phyloP scores from a whole-genome alignment of 2,113 vertebrate genomes.

The Chionodraco myersi region DNA sequence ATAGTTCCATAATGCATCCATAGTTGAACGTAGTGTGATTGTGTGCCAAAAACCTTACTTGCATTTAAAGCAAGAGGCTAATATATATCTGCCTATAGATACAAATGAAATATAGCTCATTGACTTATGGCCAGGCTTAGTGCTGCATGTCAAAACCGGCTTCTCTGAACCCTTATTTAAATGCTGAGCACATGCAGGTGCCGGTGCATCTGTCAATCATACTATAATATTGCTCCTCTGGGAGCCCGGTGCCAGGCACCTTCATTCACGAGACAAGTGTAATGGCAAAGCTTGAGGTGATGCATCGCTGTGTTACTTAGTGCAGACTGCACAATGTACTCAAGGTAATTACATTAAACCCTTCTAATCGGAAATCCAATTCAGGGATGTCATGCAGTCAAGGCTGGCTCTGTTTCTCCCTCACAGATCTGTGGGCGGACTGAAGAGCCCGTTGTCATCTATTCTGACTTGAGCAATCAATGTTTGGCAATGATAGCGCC shows the following conservation, averaged over 20 bases:
- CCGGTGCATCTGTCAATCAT: constrained; percentile 51
- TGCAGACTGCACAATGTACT: constrained; percentile 58
- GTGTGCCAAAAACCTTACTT: not conserved
- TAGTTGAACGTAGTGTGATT: not conserved
- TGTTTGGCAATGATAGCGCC: constrained; percentile 61
- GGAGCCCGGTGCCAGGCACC: constrained; percentile 8
- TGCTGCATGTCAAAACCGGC: constrained; percentile 18
- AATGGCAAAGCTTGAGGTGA: constrained; percentile 42
- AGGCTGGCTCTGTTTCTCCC: constrained; percentile 34
- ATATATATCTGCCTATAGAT: not conserved
- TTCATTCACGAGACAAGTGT: constrained; percentile 37
- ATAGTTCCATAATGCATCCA: constrained; percentile 2
- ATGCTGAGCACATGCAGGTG: constrained; percentile 30
- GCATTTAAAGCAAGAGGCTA: not conserved
- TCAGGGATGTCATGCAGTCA: constrained; percentile 69
- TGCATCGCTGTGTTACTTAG: constrained; percentile 54
- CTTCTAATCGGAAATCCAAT: constrained; percentile 78
- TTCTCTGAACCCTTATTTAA: not conserved
- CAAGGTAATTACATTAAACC: constrained; percentile 80
- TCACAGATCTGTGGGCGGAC: constrained; percentile 39
- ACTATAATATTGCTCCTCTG: constrained; percentile 27
- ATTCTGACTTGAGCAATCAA: constrained; percentile 61
- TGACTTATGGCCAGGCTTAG: not conserved
- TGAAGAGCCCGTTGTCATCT: constrained; percentile 58
- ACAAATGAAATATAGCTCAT: not conserved